Conservation (phyloP, 23 tunicate species). For the Oikopleura albicans region DNA sequence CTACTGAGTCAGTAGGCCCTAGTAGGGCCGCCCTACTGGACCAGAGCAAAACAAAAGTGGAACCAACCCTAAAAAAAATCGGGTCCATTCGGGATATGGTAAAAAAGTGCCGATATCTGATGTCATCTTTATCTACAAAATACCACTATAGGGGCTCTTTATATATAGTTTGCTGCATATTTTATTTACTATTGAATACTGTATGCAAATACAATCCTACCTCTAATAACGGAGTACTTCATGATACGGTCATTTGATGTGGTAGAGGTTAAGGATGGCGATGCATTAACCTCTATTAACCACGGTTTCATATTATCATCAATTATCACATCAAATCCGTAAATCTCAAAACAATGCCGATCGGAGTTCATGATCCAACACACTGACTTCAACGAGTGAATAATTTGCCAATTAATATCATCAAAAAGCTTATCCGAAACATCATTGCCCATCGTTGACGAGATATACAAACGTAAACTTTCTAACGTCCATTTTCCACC, state of each 20-base stretch:
- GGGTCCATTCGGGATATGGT: too few relatives aligned
- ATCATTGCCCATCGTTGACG: conserved; percentile 62
- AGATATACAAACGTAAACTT: conserved; percentile 64
- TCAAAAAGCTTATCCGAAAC: conserved; percentile 90
- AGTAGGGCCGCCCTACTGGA: too few relatives aligned
- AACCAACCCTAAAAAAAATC: too few relatives aligned
- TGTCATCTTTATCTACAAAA: too few relatives aligned
- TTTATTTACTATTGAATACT: too few relatives aligned
- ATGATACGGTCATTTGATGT: conserved; percentile 94
- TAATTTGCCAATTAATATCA: conserved; percentile 53
- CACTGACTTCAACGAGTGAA: conserved; percentile 84
- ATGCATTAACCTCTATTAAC: conserved; percentile 98
- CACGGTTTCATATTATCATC: conserved; percentile 94
- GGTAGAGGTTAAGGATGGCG: conserved; percentile 83
- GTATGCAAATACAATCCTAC: too few relatives aligned
- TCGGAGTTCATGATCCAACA: conserved; percentile 80
- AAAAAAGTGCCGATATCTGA: too few relatives aligned
- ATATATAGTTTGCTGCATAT: too few relatives aligned
- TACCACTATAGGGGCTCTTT: too few relatives aligned
- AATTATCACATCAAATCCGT: conserved; percentile 88
- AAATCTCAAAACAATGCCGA: conserved; percentile 90
- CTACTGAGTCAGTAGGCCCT: too few relatives aligned
- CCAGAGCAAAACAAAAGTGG: too few relatives aligned
- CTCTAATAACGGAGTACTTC: conserved; percentile 86
- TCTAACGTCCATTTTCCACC: conserved; percentile 99